Percentiles rank a stretch among this genome's conserved stretches.
These are phyloP conservation scores for Luidia sarsii DNA, from an alignment of 53 echinoderm and acorn worm species.

Conservation along the genomic window DNA sequence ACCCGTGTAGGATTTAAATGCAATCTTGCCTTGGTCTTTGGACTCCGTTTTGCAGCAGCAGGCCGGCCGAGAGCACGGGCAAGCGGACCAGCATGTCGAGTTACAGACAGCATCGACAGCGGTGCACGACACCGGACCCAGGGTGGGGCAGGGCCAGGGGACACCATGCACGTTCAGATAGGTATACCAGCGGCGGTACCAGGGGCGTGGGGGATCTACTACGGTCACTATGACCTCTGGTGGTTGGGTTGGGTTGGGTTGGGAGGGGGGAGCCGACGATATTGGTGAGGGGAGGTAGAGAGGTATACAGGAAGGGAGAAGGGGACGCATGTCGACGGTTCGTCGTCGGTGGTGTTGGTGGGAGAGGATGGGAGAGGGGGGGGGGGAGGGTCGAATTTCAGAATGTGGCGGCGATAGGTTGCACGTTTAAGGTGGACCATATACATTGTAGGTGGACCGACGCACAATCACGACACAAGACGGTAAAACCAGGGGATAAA, in stretches of 20 bases:
- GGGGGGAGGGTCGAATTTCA: neutral
- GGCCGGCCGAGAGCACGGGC: slow-evolving; percentile 19
- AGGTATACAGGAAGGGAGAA: neutral
- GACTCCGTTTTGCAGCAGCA: slow-evolving; percentile 9
- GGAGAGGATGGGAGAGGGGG: neutral
- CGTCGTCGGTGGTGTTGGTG: slow-evolving; percentile 28
- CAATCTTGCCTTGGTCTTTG: slow-evolving; percentile 61
- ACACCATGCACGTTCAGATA: slow-evolving; percentile 80
- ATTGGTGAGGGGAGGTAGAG: neutral
- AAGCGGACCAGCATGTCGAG: slow-evolving; percentile 33
- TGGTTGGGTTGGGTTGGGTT: too few relatives aligned
- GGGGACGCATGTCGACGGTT: neutral
- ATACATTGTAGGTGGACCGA: too few relatives aligned
- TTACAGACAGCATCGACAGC: slow-evolving; percentile 31
- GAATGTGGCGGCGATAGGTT: neutral
- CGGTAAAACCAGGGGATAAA: too few relatives aligned
- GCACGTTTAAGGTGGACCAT: neutral
- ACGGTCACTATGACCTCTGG: slow-evolving; percentile 42
- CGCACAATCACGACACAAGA: too few relatives aligned
- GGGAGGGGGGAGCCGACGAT: too few relatives aligned
- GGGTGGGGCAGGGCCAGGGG: slow-evolving; percentile 70
- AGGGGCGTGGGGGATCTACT: slow-evolving; percentile 32
- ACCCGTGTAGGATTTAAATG: slow-evolving; percentile 18
- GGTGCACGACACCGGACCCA: slow-evolving; percentile 11
- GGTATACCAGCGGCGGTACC: slow-evolving; percentile 71